Percentiles rank a stretch among this genome's conserved stretches.
phyloP scores from a whole-genome alignment of 2,888 invertebrate species.

The Euplagia quadripunctaria region DNA sequence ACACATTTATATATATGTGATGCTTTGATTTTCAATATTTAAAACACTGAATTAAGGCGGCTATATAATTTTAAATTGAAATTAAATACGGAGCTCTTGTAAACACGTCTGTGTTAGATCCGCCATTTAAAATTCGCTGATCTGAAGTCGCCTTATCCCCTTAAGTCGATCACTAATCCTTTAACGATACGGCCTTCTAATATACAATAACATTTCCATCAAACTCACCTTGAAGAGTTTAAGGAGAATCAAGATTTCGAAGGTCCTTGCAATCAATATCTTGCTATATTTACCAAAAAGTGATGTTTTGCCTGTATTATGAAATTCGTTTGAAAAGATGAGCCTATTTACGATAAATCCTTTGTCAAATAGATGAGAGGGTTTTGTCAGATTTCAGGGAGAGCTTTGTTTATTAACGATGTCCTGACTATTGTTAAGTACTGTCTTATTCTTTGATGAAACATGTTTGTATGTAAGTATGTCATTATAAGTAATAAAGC shows the following conservation, averaged over 20 bases:
- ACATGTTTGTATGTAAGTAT: too few species aligned
- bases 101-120: too few species aligned
- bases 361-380: not conserved
- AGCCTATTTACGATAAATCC: not conserved
- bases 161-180: constrained; percentile 10
- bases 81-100: too few species aligned
- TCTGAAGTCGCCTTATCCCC: not conserved
- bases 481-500: too few species aligned
- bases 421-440: not conserved
- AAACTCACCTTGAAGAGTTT: constrained; percentile 11
- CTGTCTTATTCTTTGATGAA: not conserved
- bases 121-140: not conserved
- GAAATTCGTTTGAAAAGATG: not conserved
- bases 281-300: not conserved
- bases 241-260: constrained; percentile 1
- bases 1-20: too few species aligned
- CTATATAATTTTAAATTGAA: too few species aligned
- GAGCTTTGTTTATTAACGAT: not conserved
- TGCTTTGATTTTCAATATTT: too few species aligned
- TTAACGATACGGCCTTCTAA: constrained; percentile 7
- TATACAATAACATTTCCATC: constrained; percentile 6
- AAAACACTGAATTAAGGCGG: too few species aligned
- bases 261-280: not conserved
- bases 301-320: not conserved
- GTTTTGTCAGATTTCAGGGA: not conserved